These are phyloP conservation scores for Pyrocoelia pectoralis DNA, from an alignment of 2,888 invertebrate species.

Conservation along the genomic window DNA sequence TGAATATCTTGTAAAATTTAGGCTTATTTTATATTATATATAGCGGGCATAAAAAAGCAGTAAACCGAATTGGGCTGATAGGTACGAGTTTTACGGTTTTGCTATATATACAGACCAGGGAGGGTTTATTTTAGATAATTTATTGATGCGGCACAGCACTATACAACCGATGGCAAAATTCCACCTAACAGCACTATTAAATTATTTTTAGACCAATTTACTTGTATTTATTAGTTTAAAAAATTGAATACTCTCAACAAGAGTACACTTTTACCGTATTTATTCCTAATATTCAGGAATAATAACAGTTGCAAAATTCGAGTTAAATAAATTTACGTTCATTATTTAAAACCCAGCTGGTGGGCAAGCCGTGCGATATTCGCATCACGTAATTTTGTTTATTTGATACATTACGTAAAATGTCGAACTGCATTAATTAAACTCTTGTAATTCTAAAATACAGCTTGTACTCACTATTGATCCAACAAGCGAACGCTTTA, in stretches of 20 bases:
- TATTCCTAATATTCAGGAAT: no score
- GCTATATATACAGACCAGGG: constrained; percentile 28
- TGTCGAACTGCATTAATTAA: constrained; percentile 1
- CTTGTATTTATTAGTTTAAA: constrained; percentile 5
- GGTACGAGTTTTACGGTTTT: constrained; percentile 40
- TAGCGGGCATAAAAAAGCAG: constrained; percentile 37
- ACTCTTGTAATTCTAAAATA: not conserved
- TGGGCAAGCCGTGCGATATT: no score
- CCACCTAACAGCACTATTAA: constrained; percentile 27
- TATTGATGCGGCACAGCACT: constrained; percentile 35
- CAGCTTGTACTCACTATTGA: not conserved
- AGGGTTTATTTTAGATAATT: constrained; percentile 37
- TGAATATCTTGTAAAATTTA: constrained; percentile 37
- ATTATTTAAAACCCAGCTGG: no score
- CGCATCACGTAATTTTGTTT: not conserved
- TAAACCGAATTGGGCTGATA: constrained; percentile 42
- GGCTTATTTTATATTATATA: constrained; percentile 39
- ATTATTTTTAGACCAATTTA: constrained; percentile 29
- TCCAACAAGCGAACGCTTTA: not conserved
- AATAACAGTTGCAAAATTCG: no score
- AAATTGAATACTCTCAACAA: not conserved
- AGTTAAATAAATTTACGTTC: no score
- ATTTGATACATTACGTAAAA: not conserved
- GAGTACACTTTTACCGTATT: no score
- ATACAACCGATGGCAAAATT: constrained; percentile 34